phyloP scores from a whole-genome alignment of 1,140 invertebrate species.

The Pseudomyrmex sp. region DNA sequence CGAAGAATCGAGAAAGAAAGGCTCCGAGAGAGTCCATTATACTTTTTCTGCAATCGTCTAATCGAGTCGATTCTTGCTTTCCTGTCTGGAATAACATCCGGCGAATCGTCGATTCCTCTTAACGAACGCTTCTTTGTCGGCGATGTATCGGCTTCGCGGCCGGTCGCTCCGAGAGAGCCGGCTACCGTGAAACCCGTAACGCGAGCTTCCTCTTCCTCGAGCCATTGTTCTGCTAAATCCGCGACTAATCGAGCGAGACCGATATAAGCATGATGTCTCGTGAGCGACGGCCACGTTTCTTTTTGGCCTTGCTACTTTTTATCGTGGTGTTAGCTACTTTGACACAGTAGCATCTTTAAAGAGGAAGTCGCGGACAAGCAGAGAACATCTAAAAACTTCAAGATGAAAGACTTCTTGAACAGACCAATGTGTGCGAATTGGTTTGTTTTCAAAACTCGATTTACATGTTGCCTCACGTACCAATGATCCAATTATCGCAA shows the following conservation, averaged over 20 bases:
- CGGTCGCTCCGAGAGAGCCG: conserved; percentile 22
- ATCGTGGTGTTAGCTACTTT: conserved; percentile 10
- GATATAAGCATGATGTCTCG: conserved; percentile 50
- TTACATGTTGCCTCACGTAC: background rate
- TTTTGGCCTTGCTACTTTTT: conserved; percentile 7
- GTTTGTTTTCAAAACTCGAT: background rate
- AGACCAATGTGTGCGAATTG: background rate
- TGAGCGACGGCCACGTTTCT: conserved; percentile 52
- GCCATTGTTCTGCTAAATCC: conserved; percentile 65
- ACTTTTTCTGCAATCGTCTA: conserved; percentile 28
- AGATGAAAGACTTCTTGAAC: too few relatives aligned
- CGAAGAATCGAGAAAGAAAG: conserved; percentile 2
- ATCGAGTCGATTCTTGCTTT: conserved; percentile 54
- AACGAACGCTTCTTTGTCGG: conserved; percentile 34
- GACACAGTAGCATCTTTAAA: background rate
- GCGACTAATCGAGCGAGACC: conserved; percentile 68
- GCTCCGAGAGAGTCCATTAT: background rate
- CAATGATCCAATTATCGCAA: background rate
- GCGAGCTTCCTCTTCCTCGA: conserved; percentile 71
- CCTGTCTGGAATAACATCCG: conserved; percentile 53
- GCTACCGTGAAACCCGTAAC: conserved; percentile 71
- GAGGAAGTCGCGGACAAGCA: too few relatives aligned
- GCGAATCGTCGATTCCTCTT: conserved; percentile 38
- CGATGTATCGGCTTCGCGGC: conserved; percentile 24
- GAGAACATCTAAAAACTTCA: too few relatives aligned